Conservation (phyloP, 1,140 invertebrate species). For the Gonatopus flavifemur region DNA sequence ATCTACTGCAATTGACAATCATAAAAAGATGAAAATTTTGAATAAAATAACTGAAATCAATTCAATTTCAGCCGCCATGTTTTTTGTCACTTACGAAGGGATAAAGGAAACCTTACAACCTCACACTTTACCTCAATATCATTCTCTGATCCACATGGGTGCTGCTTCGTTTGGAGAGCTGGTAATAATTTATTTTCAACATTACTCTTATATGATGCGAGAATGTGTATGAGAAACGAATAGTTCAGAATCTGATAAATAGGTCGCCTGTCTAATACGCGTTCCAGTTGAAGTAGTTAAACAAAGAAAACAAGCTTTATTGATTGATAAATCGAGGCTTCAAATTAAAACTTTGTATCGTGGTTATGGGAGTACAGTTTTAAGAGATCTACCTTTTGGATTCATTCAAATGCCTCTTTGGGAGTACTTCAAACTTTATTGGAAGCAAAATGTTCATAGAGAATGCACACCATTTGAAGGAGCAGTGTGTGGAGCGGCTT, state of each 20-base stretch:
- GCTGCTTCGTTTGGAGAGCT: conserved; percentile 84
- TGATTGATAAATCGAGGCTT: conserved; percentile 49
- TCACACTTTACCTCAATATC: conserved; percentile 58
- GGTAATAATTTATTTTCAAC: conserved; percentile 59
- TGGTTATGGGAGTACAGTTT: conserved; percentile 86
- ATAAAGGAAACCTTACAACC: conserved; percentile 68
- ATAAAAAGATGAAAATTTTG: conserved; percentile 2
- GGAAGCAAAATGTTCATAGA: conserved; percentile 55
- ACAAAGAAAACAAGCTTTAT: conserved; percentile 83
- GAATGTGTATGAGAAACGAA: too few species aligned
- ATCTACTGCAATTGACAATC: background rate
- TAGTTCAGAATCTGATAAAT: background rate
- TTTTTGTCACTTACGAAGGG: conserved; percentile 90
- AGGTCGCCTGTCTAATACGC: conserved; percentile 86
- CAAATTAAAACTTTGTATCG: conserved; percentile 73
- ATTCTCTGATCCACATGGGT: conserved; percentile 78
- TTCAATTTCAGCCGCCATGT: conserved; percentile 75
- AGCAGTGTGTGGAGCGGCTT: conserved; percentile 79
- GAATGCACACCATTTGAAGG: conserved; percentile 69
- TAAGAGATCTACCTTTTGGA: conserved; percentile 93
- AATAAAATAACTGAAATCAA: background rate
- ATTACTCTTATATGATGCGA: background rate
- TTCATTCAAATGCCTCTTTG: conserved; percentile 94
- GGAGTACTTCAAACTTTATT: conserved; percentile 81
- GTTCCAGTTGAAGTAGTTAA: conserved; percentile 97